phyloP scores from a whole-genome alignment of 2,113 vertebrate species.

The Lichenostomus cassidix region DNA sequence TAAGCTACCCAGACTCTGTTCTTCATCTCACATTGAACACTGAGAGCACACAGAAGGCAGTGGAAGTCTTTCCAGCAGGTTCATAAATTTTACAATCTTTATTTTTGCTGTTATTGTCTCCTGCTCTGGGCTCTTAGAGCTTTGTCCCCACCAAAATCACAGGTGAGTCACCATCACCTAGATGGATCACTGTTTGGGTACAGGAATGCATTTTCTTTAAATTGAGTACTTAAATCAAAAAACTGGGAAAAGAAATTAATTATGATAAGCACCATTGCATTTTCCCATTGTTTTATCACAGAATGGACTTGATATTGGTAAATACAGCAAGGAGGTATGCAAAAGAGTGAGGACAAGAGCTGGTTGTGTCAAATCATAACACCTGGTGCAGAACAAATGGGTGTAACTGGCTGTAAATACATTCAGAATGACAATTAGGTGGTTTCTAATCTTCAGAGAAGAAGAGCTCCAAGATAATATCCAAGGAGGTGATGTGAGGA shows the following conservation, averaged over 20 bases:
- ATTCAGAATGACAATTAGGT: conserved; percentile 4
- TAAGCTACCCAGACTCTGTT: background rate
- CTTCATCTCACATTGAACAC: background rate
- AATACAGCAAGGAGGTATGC: background rate
- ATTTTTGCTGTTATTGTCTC: background rate
- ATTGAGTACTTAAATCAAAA: background rate
- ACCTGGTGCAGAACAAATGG: background rate
- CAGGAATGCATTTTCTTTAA: background rate
- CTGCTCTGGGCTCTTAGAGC: background rate
- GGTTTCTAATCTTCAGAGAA: conserved; percentile 15
- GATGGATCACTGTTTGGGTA: background rate
- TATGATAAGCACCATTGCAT: background rate
- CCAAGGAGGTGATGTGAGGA: background rate
- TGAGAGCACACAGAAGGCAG: background rate
- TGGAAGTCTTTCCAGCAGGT: background rate
- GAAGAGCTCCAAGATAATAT: background rate
- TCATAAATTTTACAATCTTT: background rate
- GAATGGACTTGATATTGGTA: background rate
- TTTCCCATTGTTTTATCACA: background rate
- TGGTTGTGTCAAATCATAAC: background rate
- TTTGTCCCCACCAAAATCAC: background rate
- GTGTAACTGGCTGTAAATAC: background rate
- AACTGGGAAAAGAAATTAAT: background rate
- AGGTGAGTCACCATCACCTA: background rate
- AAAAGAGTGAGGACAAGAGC: background rate